These are phyloP conservation scores for Enteromius fasciolatus DNA, from an alignment of 2,797 vertebrate genomes.

Conservation along the genomic window DNA sequence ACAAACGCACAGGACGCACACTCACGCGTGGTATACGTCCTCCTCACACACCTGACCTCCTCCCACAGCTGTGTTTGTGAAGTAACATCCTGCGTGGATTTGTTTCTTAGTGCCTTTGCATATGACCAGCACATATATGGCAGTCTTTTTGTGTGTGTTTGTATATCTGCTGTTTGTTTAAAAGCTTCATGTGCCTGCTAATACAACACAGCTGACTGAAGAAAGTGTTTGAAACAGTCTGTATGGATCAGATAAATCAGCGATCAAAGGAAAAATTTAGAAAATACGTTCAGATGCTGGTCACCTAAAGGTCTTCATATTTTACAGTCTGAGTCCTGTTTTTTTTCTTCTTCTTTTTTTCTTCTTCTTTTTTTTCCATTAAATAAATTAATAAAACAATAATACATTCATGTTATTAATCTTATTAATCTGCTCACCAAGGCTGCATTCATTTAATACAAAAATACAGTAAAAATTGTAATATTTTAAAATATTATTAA, in stretches of 20 bases:
- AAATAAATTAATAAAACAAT: background rate
- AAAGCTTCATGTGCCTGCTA: conserved; percentile 10
- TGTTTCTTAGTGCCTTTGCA: conserved; percentile 32
- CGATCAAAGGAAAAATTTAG: conserved; percentile 19
- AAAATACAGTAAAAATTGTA: background rate
- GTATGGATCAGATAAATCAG: conserved; percentile 59
- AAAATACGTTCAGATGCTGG: background rate
- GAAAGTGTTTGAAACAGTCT: conserved; percentile 18
- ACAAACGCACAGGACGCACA: conserved; percentile 12
- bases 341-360: background rate
- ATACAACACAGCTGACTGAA: background rate
- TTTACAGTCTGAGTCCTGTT: background rate
- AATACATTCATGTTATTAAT: background rate
- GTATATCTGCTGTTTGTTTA: conserved; percentile 37
- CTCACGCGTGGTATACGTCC: background rate
- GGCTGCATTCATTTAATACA: background rate
- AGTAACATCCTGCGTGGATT: conserved; percentile 31
- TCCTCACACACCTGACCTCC: conserved; percentile 28
- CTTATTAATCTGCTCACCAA: background rate
- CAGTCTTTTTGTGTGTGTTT: conserved; percentile 33
- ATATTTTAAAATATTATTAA: background rate
- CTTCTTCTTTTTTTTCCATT: no score
- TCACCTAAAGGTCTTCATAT: background rate
- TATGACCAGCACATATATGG: conserved; percentile 32
- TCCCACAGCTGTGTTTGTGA: conserved; percentile 50